Base-by-base conservation (phyloP, 2,888 invertebrate species). In the Archips xylosteana region DNA sequence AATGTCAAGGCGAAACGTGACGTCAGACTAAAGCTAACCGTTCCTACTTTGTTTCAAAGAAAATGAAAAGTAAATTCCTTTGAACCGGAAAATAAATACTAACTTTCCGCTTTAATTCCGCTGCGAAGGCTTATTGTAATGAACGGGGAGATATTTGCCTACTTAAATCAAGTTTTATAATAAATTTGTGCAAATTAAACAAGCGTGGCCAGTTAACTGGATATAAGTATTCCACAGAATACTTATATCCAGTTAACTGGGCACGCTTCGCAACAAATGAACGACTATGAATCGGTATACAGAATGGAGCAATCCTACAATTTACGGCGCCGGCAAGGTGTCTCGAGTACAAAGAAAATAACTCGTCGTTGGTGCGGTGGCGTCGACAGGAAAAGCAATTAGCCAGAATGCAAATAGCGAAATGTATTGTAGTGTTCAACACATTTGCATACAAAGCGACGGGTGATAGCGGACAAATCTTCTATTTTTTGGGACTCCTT, bases 321-420 rank as follows among this genome's bases (percentile, higher is more conserved):
- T 85, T 84, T 80, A 80, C 80, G 79, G 77, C 76, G 79, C 83
- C 85, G 83, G 86, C 86, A 85, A 89, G 86, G 82, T 84, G 85
- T 83, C 82, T 80, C 71, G 77, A 79, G 76, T 78, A 84, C 83
- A 87, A 88, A 87, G 87, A 87, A 76, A 89, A 83, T 87, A 85
- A 87, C 83, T 80, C 83, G 77, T 84, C 83, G 84, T 88, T 89
- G 86, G 85, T 86, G 84, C 81, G 78, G 80, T 76, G 79, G 82
- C 62, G 87, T 83, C 83, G 86, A 91, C 90, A 91, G 91, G 91
- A 90, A 91, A 91, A 89, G 91, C 92, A 92, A 92, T 92, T 93
- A 92, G 89, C 88, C 87, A 76, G 85, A 91, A 90, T 87, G 88
- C 88, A 90, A 92, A 92, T 90, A 89, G 87, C 85, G 79, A 87